Evolutionary conservation across 2,797 vertebrate genomes (phyloP), one percentile per base, ranked within the genome.

Genomic region (Tinamus major): DNA sequence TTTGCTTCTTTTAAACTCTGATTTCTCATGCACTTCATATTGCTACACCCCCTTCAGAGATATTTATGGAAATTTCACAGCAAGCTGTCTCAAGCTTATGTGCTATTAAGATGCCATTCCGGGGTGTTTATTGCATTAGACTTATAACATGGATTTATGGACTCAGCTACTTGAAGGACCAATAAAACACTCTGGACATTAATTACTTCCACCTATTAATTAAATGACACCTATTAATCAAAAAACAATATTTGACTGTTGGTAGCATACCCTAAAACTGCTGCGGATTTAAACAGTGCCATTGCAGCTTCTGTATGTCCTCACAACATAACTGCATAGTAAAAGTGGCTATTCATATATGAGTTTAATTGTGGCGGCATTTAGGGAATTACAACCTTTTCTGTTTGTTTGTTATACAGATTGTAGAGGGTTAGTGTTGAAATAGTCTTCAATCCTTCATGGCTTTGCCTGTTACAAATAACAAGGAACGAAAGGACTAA

Each of bases 51-150:
- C 90, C 94, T 87, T 96, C 94, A 90, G 93, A 85, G 94, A 92
- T 97, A 97, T 97, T 97, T 97, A 97, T 96, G 97, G 97, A 94
- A 90, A 93, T 95, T 85, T 94, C 88, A 65, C 83, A 94, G 95
- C 89, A 94, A 96, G 95, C 93, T 96, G 78, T 96, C 94, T 96
- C 76, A 94, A 90, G 93, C 93, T 97, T 95, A 79, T 91, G 88
- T 91, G 96, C 94, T 95, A 85, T 64, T 95, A 91, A 93, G 91
- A 86, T 94, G 95, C 94, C 83, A 83, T 92, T 94, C 89, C 74
- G 72, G 94, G 86, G 87, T 94, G 90, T 96, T 97, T 95, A 94
- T 79, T 87, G 93, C 89, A 92, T 92, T 95, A 89, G 92, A 85
- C 93, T 94, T 93, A 93, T 90, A 91, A 89, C 55, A 24, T 17